phyloP scores from a whole-genome alignment of 2,797 vertebrate genomes.

The Potorous gilbertii region DNA sequence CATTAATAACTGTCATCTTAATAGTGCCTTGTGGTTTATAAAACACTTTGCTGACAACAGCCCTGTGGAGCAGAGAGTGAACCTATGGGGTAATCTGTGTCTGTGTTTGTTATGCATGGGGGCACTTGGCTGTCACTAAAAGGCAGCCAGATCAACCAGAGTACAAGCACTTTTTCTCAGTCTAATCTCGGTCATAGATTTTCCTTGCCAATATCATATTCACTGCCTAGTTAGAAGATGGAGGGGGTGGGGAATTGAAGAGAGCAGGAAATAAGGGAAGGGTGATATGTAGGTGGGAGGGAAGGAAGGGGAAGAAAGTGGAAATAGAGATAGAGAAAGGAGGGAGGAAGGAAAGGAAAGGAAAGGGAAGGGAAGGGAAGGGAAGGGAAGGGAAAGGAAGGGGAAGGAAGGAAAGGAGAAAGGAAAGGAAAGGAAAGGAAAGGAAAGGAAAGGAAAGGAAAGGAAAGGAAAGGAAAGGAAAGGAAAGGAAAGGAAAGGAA shows the following conservation, averaged over 20 bases:
- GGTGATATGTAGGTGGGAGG: not conserved
- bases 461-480: too few species aligned
- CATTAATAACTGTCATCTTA: conserved; percentile 1
- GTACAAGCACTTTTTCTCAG: not conserved
- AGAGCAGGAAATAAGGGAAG: not conserved
- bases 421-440: too few species aligned
- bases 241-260: not conserved
- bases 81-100: not conserved
- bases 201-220: not conserved
- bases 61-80: not conserved
- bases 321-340: not conserved
- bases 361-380: too few species aligned
- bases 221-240: not conserved
- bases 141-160: not conserved
- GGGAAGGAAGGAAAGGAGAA: not conserved
- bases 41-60: not conserved
- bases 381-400: too few species aligned
- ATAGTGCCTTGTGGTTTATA: not conserved
- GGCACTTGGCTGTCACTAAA: not conserved
- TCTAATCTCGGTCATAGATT: not conserved
- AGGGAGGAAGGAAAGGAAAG: too few species aligned
- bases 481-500: too few species aligned
- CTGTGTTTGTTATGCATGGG: not conserved
- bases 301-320: not conserved
- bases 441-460: not conserved